phyloP scores from a whole-genome alignment of 37 sponge, comb jelly and placozoan genomes.

The Petrosia ficiformis region DNA sequence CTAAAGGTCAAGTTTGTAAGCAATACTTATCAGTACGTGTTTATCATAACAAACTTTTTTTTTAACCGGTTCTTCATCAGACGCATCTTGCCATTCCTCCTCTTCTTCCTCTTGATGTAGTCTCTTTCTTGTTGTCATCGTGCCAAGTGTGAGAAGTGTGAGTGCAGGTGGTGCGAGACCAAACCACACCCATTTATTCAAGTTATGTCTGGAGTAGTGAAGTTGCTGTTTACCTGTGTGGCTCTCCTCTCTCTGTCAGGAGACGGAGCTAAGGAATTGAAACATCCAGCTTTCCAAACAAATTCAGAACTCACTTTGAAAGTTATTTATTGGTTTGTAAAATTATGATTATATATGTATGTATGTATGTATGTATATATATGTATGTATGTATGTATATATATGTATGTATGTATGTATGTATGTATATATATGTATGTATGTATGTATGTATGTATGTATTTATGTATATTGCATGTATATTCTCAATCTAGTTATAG shows the following conservation, averaged over 20 bases:
- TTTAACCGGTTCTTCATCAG: no score
- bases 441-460: no score
- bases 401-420: no score
- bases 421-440: no score
- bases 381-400: background rate
- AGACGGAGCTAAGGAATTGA: background rate
- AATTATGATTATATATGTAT: background rate
- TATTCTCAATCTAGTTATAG: constrained; percentile 43
- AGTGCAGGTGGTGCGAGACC: no score
- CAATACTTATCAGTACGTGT: no score
- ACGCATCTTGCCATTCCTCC: background rate
- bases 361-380: background rate
- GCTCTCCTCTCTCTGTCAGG: background rate
- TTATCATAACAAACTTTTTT: no score
- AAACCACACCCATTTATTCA: background rate
- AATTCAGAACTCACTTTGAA: background rate
- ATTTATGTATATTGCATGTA: background rate
- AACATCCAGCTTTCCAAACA: background rate
- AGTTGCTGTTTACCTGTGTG: background rate
- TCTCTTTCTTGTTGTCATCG: constrained; percentile 27
- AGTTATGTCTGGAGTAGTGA: background rate
- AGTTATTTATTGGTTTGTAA: constrained; percentile 22
- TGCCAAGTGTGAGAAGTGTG: background rate
- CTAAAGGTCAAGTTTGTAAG: no score
- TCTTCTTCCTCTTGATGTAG: constrained; percentile 13